Conservation (phyloP, 2,113 vertebrate genomes). For the Aplodontia rufa region DNA sequence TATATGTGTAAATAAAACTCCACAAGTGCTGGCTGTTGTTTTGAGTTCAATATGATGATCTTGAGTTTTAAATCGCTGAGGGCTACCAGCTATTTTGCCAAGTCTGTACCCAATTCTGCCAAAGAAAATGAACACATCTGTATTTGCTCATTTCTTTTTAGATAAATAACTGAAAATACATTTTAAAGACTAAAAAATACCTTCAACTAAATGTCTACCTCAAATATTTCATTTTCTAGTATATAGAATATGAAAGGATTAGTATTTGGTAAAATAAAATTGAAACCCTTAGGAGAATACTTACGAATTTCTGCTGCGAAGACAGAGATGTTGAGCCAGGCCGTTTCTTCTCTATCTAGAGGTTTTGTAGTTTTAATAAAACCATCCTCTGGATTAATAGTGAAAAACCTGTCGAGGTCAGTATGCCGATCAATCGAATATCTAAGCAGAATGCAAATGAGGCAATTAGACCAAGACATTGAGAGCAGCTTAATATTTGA, state of each 20-base stretch:
- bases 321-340: constrained; percentile 98
- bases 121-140: neutral
- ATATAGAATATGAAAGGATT: neutral
- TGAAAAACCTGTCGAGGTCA: constrained; percentile 96
- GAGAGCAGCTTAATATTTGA: constrained; percentile 48
- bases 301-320: constrained; percentile 93
- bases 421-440: constrained; percentile 97
- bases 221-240: constrained; percentile 34
- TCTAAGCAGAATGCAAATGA: constrained; percentile 85
- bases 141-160: neutral
- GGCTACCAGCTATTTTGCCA: neutral
- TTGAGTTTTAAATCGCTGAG: neutral
- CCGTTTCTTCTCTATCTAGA: constrained; percentile 93
- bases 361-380: constrained; percentile 93
- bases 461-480: constrained; percentile 77
- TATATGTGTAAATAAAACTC: neutral
- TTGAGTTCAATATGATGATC: neutral
- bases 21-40: neutral
- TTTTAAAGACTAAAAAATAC: constrained; percentile 21
- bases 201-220: neutral
- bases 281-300: constrained; percentile 76
- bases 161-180: neutral
- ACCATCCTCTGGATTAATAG: constrained; percentile 93
- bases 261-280: constrained; percentile 32
- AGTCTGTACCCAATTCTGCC: neutral